Conservation (phyloP, 2,888 invertebrate genomes). For the Isotomurus palustris region DNA sequence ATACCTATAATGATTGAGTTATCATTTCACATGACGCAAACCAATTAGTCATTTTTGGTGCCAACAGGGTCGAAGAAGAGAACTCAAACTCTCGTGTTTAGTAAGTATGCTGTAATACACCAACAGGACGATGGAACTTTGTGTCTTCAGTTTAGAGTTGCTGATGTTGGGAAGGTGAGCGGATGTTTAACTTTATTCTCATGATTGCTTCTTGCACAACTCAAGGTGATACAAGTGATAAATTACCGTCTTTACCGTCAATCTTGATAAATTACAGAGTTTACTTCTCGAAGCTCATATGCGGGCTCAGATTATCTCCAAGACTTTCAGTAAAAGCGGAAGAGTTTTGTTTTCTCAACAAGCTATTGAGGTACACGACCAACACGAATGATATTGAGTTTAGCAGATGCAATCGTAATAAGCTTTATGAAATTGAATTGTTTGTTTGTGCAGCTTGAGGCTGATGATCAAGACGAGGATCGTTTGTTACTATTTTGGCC, state of each 20-base stretch:
- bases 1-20: background rate
- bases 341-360: constrained; percentile 3
- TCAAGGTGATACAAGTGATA: no score
- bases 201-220: background rate
- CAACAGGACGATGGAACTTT: constrained; percentile 4
- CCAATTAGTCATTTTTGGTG: background rate
- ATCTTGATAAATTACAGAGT: no score
- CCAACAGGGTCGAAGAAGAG: constrained; percentile 7
- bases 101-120: constrained; percentile 8
- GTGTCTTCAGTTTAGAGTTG: background rate
- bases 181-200: background rate
- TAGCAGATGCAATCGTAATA: no score
- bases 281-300: constrained; percentile 5
- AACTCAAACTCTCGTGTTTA: constrained; percentile 7
- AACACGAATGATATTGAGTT: background rate
- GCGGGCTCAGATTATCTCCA: constrained; percentile 4
- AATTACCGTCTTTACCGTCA: no score
- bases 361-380: background rate
- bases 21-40: background rate
- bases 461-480: constrained; percentile 7
- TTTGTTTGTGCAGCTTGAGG: constrained; percentile 2
- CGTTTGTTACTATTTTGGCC: constrained; percentile 6
- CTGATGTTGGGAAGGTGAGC: constrained; percentile 6
- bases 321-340: background rate
- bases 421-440: background rate